These are phyloP conservation scores for Anthonomus grandis DNA, from an alignment of 1,140 invertebrate genomes.

Conservation along the genomic window DNA sequence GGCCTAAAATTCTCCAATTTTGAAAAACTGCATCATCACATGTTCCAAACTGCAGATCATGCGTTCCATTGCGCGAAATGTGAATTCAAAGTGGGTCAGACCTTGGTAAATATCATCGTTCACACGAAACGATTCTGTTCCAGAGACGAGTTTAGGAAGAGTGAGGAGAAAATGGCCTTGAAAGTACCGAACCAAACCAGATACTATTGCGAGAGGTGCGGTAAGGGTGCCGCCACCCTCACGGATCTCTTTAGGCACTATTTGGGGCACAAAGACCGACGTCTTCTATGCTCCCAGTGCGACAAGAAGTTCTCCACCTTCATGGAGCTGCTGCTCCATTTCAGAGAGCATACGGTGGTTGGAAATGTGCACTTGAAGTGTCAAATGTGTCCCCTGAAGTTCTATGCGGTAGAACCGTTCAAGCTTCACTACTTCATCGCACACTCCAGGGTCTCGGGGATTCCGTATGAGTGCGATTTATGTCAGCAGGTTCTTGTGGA, in stretches of 20 bases:
- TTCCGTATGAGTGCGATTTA: conserved; percentile 11
- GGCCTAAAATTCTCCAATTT: conserved; percentile 1
- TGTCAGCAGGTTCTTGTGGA: conserved; percentile 2
- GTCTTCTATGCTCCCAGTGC: conserved; percentile 8
- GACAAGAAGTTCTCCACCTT: not conserved
- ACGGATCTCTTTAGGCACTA: not conserved
- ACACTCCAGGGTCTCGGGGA: not conserved
- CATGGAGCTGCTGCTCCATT: conserved; percentile 1
- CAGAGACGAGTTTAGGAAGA: not conserved
- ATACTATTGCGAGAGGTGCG: conserved; percentile 15
- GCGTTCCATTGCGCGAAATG: conserved; percentile 6
- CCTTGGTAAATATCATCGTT: not conserved
- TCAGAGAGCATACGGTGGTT: conserved; percentile 7
- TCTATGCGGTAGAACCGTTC: not conserved
- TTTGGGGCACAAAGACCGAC: not conserved
- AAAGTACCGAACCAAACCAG: not conserved
- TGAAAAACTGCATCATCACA: not conserved
- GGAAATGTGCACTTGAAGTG: conserved; percentile 5
- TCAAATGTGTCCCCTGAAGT: not conserved
- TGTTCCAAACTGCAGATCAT: not conserved
- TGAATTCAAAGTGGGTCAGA: conserved; percentile 12
- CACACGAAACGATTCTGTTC: conserved; percentile 7
- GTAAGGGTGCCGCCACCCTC: not conserved
- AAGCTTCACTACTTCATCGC: conserved; percentile 4
- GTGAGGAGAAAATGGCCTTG: not conserved